Conservation (phyloP, 53 echinoderm and acorn worm genomes). For the Holothuria leucospilota region DNA sequence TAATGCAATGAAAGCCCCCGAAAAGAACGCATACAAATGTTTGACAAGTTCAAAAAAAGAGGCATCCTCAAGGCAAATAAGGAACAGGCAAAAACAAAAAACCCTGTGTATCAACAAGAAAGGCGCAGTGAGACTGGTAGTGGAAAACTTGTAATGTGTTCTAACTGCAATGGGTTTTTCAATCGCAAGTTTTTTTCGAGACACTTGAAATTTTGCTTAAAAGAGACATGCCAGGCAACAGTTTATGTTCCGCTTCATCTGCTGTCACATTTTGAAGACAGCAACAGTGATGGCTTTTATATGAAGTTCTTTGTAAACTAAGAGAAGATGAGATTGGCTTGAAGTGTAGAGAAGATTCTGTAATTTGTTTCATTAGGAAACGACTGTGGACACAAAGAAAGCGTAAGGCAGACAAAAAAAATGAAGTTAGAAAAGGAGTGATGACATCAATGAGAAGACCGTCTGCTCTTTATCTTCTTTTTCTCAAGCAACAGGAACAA, state of each 20-base stretch:
- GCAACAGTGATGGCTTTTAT: constrained; percentile 45
- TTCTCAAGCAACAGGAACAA: constrained; percentile 50
- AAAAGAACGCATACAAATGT: constrained; percentile 44
- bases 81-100: constrained; percentile 32
- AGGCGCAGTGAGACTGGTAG: not conserved
- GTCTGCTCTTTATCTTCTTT: constrained; percentile 56
- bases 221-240: constrained; percentile 21
- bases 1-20: constrained; percentile 34
- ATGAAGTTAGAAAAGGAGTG: constrained; percentile 67
- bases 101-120: constrained; percentile 56
- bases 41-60: constrained; percentile 47
- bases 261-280: constrained; percentile 27
- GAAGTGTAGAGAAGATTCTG: constrained; percentile 58
- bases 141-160: constrained; percentile 42
- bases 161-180: constrained; percentile 53
- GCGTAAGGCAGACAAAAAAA: constrained; percentile 61
- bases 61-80: constrained; percentile 58
- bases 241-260: constrained; percentile 19
- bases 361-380: constrained; percentile 60
- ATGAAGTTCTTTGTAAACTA: constrained; percentile 54
- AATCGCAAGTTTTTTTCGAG: not conserved
- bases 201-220: constrained; percentile 42
- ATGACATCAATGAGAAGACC: constrained; percentile 77
- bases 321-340: constrained; percentile 54
- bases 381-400: constrained; percentile 67